Evolutionary conservation across 2,888 invertebrate species (phyloP).

Genomic region (Caenorhabditis japonica): DNA sequence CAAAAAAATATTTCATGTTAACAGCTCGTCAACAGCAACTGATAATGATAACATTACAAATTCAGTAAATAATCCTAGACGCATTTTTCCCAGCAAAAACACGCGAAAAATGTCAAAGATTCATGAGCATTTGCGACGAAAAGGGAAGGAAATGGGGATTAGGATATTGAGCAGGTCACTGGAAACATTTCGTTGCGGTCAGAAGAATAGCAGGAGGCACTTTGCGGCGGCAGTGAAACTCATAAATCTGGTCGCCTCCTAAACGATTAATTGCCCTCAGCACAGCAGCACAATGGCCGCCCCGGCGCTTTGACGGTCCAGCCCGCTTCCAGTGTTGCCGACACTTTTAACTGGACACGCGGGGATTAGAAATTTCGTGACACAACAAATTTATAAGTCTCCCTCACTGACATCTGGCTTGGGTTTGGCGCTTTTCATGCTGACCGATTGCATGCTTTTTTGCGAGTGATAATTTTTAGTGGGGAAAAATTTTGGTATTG

Average conservation of each 20-base stretch:
- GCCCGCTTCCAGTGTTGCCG: background rate
- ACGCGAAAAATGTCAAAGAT: too few relatives aligned
- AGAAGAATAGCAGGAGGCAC: background rate
- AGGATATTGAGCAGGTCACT: too few relatives aligned
- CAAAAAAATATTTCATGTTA: too few relatives aligned
- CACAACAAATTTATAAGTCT: background rate
- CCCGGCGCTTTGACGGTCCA: constrained; percentile 20
- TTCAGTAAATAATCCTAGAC: too few relatives aligned
- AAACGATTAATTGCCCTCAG: constrained; percentile 42
- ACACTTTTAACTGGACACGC: constrained; percentile 3
- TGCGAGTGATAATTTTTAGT: too few relatives aligned
- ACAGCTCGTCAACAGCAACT: too few relatives aligned
- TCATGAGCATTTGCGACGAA: too few relatives aligned
- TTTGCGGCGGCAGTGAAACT: constrained; percentile 22
- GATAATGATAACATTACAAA: too few relatives aligned
- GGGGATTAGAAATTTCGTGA: constrained; percentile 12
- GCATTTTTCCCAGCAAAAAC: too few relatives aligned
- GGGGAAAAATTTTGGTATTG: too few relatives aligned
- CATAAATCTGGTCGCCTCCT: constrained; percentile 45
- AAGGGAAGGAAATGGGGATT: too few relatives aligned
- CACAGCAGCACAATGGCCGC: background rate
- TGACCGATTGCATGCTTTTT: too few relatives aligned
- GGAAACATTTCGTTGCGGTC: constrained; percentile 18
- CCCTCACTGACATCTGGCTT: constrained; percentile 23
- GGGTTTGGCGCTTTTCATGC: background rate